Conservation (phyloP, 1,140 invertebrate genomes). For the Fopius arisanus region DNA sequence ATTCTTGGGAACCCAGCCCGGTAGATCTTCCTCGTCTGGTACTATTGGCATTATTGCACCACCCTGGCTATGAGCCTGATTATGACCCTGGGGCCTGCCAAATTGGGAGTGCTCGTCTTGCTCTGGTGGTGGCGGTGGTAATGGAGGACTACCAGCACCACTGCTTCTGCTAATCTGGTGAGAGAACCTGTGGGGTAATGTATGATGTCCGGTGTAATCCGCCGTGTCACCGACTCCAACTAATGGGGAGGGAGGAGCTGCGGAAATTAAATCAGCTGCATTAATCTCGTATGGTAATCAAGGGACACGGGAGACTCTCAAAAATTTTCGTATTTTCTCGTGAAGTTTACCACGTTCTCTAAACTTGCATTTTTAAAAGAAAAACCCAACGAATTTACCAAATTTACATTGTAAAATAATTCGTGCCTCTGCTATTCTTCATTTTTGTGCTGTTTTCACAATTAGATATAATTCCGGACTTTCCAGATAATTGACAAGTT, state of each 20-base stretch:
- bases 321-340: no score
- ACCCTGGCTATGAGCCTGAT: constrained; percentile 44
- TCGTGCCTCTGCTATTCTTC: no score
- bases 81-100: constrained; percentile 67
- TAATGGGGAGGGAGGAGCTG: constrained; percentile 81
- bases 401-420: no score
- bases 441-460: no score
- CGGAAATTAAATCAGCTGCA: constrained; percentile 18
- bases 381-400: no score
- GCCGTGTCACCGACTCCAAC: constrained; percentile 68
- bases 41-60: constrained; percentile 80
- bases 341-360: no score
- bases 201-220: constrained; percentile 67
- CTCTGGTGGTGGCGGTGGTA: constrained; percentile 86
- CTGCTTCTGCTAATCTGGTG: constrained; percentile 70
- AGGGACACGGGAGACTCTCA: no score
- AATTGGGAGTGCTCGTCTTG: constrained; percentile 79
- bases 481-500: no score
- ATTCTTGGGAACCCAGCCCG: constrained; percentile 92
- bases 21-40: constrained; percentile 84
- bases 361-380: no score
- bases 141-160: constrained; percentile 71
- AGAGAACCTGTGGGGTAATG: constrained; percentile 67
- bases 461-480: no score
- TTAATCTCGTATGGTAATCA: constrained; percentile 27